Base-by-base conservation (phyloP, 2,797 vertebrate species). In the Petrocephalus schoutedeni region DNA sequence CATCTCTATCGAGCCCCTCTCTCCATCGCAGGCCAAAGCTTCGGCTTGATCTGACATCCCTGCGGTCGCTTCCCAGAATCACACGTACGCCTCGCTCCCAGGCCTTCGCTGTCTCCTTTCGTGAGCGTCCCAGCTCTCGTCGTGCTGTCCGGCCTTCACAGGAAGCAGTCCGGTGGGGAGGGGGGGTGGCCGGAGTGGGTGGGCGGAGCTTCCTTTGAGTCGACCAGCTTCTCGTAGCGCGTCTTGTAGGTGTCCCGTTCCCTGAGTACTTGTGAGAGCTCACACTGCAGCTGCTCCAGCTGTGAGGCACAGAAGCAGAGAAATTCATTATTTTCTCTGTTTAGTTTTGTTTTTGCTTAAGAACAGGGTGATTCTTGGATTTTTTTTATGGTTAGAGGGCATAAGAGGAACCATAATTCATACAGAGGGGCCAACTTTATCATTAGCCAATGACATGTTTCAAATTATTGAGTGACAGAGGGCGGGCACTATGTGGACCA, bases 211-310 rank as follows among this genome's bases (percentile, higher is more conserved):
- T 95, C 94, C n/a, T 92, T 94, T 0, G 94, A 92, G 88, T 93
- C 92, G 92, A 97, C 92, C 87, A 98, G 94, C 92, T 97, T 96
- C 93, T 98, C 97, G 58, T 97, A 98, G 87, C 97, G 96, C 89
- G 97, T 95, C 93, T 97, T 97, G 95, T 97, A 98, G 91, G 97
- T 93, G 90, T 98, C 97, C 87, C 97, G 94, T 92, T 98, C 97
- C 89, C 96, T 93, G 90, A 97, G 94, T 88, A 98, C 95, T 10
- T 95, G 95, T 51, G 95, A 95, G 92, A 98, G 94, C 89, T 98
- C 97, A 1, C 95, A 96, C 91, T 96, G 95, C 14, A 96, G 92
- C 92, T 96, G 95, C 14, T 96, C 95, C 93, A 96, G 87, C 95
- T 96, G 59, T 36, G 45, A 9, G 56, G 58, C 9, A 80, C 19